Base-by-base conservation (phyloP, 2,113 vertebrate genomes). In the Leucopternis melanops region DNA sequence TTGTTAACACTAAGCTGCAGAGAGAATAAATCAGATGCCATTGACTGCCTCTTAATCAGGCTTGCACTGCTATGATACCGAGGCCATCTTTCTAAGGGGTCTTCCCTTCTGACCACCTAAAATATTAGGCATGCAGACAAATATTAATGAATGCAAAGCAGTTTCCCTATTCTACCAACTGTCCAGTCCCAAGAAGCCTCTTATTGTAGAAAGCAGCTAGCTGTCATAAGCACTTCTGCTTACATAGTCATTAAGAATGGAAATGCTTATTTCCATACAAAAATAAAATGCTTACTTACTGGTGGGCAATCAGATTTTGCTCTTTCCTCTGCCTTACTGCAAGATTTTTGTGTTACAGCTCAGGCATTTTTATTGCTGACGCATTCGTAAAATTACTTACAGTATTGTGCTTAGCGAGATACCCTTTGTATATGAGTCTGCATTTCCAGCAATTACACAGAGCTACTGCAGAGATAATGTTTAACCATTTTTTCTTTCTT, bases 281-380 rank as follows among this genome's bases (percentile, higher is more conserved):
- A 86, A 92, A 32, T 59, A 79, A 89, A 96, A 69, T 59, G 50
- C 57, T 86, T 79, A 29, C 66, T 90, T 90, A 55, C 29, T 80
- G 32, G 52, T 77, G 63, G 78, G 54, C 66, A 88, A 69, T 73
- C 44, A 88, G 47, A 81, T 74, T 95, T 92, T 94, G n/a, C 67
- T 90, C 83, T 94, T 93, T 22, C 73, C 42, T 45, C 42, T 11
- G 10, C 42, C 36, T 90, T 65, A 49, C 22, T 67, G 61, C 57
- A 96, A 74, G 44, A 86, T 74, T 67, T 94, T 49, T 50, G 23
- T 66, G 47, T 81, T 89, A 89, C 31, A 70, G 63, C 47, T 66
- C 55, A 63, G 57, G 72, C 25, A 23, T 71, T 96, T 93, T 90
- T 96, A 79, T 42, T 94, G 86, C 86, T 93, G 83, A 92, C 10